phyloP scores from a whole-genome alignment of 2,888 invertebrate genomes.

The Cerastis leucographa region DNA sequence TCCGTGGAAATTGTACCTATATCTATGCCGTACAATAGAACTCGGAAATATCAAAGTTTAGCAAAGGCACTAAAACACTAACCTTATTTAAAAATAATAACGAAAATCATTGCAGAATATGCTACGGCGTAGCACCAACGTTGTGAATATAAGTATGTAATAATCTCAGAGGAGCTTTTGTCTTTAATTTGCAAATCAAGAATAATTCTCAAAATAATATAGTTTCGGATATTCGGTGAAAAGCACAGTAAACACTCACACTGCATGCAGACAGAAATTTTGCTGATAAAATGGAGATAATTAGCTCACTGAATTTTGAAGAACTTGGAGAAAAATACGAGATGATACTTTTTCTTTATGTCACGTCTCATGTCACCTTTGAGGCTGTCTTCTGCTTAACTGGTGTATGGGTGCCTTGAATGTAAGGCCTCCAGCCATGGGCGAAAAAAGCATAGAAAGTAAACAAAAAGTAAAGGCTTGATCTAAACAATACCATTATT shows the following conservation, averaged over 20 bases:
- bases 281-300: background rate
- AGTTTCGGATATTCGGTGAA: background rate
- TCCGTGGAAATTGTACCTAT: background rate
- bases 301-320: background rate
- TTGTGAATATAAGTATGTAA: background rate
- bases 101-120: background rate
- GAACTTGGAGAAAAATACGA: background rate
- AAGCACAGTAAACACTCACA: background rate
- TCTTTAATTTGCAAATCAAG: background rate
- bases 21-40: background rate
- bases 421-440: too few relatives aligned
- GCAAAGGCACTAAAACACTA: background rate
- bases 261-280: background rate
- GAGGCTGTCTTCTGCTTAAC: too few relatives aligned
- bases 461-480: too few relatives aligned
- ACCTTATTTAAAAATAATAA: background rate
- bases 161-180: background rate
- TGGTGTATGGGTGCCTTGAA: too few relatives aligned
- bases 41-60: background rate
- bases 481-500: too few relatives aligned
- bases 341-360: background rate
- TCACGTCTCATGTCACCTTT: too few relatives aligned
- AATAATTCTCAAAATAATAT: background rate
- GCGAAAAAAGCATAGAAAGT: too few relatives aligned
- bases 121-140: constrained; percentile 17